A percentile compares a stretch with the other conserved stretches of the same genome.
Conservation (phyloP, 2,888 invertebrate species). For the Parochlus steinenii region DNA sequence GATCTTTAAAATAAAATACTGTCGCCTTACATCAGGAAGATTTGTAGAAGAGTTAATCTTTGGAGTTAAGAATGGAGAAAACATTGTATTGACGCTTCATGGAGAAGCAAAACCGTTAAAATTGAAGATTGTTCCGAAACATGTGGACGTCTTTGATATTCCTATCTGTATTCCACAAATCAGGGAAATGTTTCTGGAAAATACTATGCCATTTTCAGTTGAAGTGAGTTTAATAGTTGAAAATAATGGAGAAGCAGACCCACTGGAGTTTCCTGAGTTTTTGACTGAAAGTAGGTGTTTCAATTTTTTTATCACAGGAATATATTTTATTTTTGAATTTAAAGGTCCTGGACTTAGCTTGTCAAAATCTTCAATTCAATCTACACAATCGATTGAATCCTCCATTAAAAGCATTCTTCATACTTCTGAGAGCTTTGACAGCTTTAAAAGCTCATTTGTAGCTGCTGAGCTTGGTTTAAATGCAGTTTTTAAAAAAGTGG, state of each 20-base stretch:
- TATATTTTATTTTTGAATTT: too few species aligned
- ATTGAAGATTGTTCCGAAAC: not conserved
- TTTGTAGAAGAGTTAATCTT: constrained; percentile 6
- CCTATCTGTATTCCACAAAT: constrained; percentile 9
- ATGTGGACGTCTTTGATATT: not conserved
- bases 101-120: constrained; percentile 4
- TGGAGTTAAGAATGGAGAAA: constrained; percentile 9
- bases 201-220: constrained; percentile 2
- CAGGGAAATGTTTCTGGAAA: not conserved
- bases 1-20: constrained; percentile 3
- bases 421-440: not conserved
- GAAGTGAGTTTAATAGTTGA: constrained; percentile 2
- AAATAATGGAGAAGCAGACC: constrained; percentile 3
- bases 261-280: constrained; percentile 8
- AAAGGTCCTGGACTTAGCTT: too few species aligned
- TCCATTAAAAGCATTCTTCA: constrained; percentile 7
- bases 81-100: not conserved
- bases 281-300: not conserved
- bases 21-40: constrained; percentile 4
- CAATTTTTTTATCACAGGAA: not conserved
- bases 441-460: not conserved
- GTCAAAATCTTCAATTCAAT: not conserved
- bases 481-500: constrained; percentile 3
- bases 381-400: constrained; percentile 1
- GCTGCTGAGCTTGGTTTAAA: not conserved